Conservation (phyloP, 2,888 invertebrate genomes). For the Muschampia plurimacula region DNA sequence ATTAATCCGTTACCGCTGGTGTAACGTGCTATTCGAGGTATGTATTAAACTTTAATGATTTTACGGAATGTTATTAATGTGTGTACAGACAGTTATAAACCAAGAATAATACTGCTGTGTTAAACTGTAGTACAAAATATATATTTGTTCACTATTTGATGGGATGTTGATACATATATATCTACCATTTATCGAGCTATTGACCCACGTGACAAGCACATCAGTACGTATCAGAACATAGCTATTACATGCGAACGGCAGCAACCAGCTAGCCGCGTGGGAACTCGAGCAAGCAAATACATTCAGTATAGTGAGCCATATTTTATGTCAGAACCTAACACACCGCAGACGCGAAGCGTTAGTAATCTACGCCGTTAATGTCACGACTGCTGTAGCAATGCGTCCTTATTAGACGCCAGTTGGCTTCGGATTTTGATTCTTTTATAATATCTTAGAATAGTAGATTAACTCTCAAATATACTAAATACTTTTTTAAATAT, state of each 20-base stretch:
- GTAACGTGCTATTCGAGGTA: not conserved
- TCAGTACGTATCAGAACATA: constrained; percentile 32
- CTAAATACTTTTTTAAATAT: not conserved
- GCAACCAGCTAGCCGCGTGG: constrained; percentile 64
- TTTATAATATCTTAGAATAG: too few relatives aligned
- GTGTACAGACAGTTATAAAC: not conserved
- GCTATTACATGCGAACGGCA: constrained; percentile 40
- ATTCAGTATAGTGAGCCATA: constrained; percentile 63
- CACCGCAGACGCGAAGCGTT: constrained; percentile 63
- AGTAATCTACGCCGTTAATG: constrained; percentile 66
- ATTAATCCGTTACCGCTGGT: not conserved
- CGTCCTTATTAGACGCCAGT: constrained; percentile 66
- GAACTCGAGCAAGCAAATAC: constrained; percentile 63
- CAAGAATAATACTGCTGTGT: not conserved
- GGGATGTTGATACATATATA: constrained; percentile 7
- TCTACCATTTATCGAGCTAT: not conserved
- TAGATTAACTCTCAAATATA: not conserved
- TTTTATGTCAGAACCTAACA: constrained; percentile 73
- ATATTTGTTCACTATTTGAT: constrained; percentile 20
- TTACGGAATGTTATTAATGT: not conserved
- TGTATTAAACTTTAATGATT: not conserved
- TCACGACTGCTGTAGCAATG: constrained; percentile 72
- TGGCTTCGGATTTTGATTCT: constrained; percentile 16
- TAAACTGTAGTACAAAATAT: constrained; percentile 5
- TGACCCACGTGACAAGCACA: constrained; percentile 28